Evolutionary conservation across 2,888 invertebrate species (phyloP).

Genomic region (Taenaris catops): DNA sequence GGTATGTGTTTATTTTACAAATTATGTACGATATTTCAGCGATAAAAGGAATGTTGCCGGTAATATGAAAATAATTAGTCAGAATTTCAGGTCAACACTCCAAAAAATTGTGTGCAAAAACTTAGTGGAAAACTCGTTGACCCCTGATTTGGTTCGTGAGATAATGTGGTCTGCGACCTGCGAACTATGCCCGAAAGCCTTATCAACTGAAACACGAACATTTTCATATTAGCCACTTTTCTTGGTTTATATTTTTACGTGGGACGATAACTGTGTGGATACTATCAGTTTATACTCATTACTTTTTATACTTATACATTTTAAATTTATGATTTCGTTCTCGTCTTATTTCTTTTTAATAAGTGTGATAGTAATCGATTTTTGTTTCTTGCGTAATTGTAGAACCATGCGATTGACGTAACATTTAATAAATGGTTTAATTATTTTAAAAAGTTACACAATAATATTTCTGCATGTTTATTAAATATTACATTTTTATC

Average conservation of each 20-base stretch:
- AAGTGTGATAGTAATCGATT: too few relatives aligned
- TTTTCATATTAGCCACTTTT: slow-evolving; percentile 22
- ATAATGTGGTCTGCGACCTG: slow-evolving; percentile 37
- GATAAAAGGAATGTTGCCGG: too few relatives aligned
- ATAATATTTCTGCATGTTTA: too few relatives aligned
- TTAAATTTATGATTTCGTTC: not conserved
- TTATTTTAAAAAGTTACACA: too few relatives aligned
- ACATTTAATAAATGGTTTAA: too few relatives aligned
- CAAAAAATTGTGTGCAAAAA: slow-evolving; percentile 30
- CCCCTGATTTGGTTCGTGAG: slow-evolving; percentile 52
- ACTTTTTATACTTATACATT: too few relatives aligned
- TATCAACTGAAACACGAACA: slow-evolving; percentile 38
- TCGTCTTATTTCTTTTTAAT: not conserved
- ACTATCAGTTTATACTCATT: slow-evolving; percentile 1
- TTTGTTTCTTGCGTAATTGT: too few relatives aligned
- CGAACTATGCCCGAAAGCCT: slow-evolving; percentile 29
- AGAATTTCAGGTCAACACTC: slow-evolving; percentile 20
- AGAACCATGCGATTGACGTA: too few relatives aligned
- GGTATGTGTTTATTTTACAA: too few relatives aligned
- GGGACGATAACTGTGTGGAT: slow-evolving; percentile 1
- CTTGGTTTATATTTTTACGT: slow-evolving; percentile 16
- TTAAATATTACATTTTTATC: too few relatives aligned
- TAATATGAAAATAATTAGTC: too few relatives aligned
- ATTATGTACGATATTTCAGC: too few relatives aligned
- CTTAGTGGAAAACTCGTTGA: slow-evolving; percentile 35